Evolutionary conservation across 2,113 vertebrate genomes (phyloP).

Genomic region (Quiscalus mexicanus): DNA sequence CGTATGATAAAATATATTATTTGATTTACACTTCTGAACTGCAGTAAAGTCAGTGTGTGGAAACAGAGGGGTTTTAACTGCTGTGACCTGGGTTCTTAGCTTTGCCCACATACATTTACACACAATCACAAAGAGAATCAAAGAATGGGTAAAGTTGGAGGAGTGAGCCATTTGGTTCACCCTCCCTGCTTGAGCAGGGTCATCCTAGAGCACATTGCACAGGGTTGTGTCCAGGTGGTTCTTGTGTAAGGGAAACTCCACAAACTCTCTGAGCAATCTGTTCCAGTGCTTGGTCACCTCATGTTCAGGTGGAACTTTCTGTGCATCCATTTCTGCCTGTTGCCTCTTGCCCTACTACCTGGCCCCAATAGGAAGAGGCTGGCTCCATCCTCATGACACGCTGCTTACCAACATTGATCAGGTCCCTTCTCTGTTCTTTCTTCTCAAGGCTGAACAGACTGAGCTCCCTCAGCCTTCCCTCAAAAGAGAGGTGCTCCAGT

Average conservation of each 20-base stretch:
- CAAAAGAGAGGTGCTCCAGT: neutral
- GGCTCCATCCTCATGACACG: neutral
- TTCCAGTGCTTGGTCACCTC: neutral
- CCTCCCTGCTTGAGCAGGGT: neutral
- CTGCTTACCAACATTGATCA: accelerated
- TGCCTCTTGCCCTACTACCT: neutral
- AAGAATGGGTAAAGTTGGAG: neutral
- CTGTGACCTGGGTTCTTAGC: neutral
- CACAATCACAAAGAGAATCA: neutral
- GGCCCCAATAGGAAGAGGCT: neutral
- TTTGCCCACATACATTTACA: neutral
- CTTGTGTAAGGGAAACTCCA: neutral
- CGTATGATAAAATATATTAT: accelerated
- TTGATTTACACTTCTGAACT: neutral
- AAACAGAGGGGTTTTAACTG: neutral
- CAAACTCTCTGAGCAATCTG: no score
- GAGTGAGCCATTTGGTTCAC: neutral
- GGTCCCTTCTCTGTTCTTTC: neutral
- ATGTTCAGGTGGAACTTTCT: neutral
- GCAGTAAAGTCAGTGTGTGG: neutral
- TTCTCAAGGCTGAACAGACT: neutral
- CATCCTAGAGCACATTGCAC: neutral
- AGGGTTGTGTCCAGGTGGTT: neutral
- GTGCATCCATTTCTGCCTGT: neutral
- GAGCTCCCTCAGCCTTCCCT: neutral